phyloP scores from a whole-genome alignment of 2,888 invertebrate genomes.

The Nymphalis urticae region DNA sequence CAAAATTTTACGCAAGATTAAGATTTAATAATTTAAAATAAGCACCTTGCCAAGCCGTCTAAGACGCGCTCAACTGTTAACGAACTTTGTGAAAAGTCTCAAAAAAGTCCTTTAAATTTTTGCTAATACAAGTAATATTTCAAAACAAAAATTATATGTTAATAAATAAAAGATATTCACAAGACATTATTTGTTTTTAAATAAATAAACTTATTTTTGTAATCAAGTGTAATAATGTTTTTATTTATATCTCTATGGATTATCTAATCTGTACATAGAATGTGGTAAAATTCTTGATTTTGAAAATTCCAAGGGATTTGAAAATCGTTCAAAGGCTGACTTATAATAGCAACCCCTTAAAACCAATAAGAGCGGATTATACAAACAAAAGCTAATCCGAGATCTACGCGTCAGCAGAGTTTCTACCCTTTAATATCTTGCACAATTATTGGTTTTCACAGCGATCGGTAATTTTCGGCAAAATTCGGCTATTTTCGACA shows the following conservation, averaged over 20 bases:
- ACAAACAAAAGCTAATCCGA: conserved; percentile 42
- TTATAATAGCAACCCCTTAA: conserved; percentile 23
- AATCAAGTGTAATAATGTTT: no score
- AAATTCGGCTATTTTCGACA: conserved; percentile 38
- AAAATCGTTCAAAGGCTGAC: neutral
- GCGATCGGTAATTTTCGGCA: conserved; percentile 37
- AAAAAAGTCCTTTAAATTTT: no score
- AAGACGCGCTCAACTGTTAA: neutral
- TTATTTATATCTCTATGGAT: neutral
- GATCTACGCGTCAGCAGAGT: conserved; percentile 41
- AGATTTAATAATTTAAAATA: conserved; percentile 6
- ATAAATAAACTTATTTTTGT: no score
- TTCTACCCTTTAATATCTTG: conserved; percentile 37
- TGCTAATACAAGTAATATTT: no score
- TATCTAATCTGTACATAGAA: neutral
- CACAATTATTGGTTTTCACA: conserved; percentile 35
- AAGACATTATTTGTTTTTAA: no score
- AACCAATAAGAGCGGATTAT: conserved; percentile 20
- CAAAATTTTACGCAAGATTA: neutral
- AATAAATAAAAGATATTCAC: no score
- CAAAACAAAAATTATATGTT: no score
- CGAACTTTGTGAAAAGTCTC: neutral
- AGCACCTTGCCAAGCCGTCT: conserved; percentile 2
- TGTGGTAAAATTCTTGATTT: neutral
- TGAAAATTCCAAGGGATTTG: neutral